Evolutionary conservation across 2,888 invertebrate species (phyloP), one percentile per base, ranked within the genome.

Genomic region (Pyrgus malvae): DNA sequence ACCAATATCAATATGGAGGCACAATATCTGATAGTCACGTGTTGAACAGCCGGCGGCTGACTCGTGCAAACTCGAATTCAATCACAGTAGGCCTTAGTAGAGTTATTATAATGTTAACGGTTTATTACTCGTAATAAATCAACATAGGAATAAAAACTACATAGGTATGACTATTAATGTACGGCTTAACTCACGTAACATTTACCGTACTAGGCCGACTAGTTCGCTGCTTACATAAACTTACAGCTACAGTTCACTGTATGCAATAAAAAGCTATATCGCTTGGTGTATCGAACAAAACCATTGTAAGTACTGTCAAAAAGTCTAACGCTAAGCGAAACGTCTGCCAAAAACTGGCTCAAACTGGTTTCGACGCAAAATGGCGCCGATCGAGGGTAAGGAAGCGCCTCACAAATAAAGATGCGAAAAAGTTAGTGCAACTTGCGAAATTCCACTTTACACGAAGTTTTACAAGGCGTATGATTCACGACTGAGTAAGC

Each of bases 351-450:
- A 44, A 42, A 44, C 42, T 17, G 42, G 17, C 23, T 16, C 35
- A 23, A 35, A 46, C 46, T 25, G 35, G 17, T 17, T 6, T 37
- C 35, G 25, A 37, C 35, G 38, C 27, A 48, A 48, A 48, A 48
- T 48, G 38, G 48, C 44, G 29, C 14, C 59, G 74, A 77, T 81
- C 76, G 76, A 66, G 76, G 78, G 76, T 75, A 76, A 78, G 75
- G 70, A 74, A 76, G 74, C 72, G 58, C 58, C 74, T 76, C 82
- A 82, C 83, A 84, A 84, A 84, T 83, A 84, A 80, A 78, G 70
- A 80, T 80, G 74, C 61, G 70, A 60, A 63, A 46, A 54, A 54
- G 16, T 53, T 40, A 27, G 44, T 17, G 38, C 40, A 76, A 78
- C 66, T 76, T 70, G 63, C 60, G 62, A 61, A 68, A 69, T 61